Conservation (phyloP, 2,797 vertebrate genomes). For the Gallinago nigripennis region DNA sequence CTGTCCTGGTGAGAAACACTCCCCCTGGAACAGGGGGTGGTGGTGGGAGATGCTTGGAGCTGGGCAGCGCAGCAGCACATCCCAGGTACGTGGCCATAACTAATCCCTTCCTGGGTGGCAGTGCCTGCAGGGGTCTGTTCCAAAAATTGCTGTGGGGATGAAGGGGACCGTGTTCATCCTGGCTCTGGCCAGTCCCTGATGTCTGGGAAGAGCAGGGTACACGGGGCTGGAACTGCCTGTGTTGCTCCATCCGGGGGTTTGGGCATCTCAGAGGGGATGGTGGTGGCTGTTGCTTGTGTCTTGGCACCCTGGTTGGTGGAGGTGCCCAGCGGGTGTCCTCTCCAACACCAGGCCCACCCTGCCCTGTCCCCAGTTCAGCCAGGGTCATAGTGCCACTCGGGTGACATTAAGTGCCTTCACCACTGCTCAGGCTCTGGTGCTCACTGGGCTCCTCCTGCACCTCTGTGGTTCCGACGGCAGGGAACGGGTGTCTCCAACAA, state of each 20-base stretch:
- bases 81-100: accelerated
- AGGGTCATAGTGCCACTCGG: background rate
- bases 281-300: background rate
- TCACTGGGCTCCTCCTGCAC: background rate
- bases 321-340: background rate
- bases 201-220: background rate
- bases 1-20: background rate
- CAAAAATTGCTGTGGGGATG: background rate
- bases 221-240: background rate
- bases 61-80: background rate
- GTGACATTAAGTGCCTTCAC: background rate
- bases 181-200: background rate
- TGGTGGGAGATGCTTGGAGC: background rate
- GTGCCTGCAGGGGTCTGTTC: background rate
- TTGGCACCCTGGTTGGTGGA: accelerated
- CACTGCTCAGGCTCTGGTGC: background rate
- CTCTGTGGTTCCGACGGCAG: accelerated
- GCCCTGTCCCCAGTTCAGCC: background rate
- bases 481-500: background rate
- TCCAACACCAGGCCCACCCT: background rate
- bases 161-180: background rate
- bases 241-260: background rate
- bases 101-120: background rate
- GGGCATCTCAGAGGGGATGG: background rate
- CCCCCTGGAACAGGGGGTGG: background rate